phyloP scores from a whole-genome alignment of 2,888 invertebrate species.

The Callinectes sapidus region DNA sequence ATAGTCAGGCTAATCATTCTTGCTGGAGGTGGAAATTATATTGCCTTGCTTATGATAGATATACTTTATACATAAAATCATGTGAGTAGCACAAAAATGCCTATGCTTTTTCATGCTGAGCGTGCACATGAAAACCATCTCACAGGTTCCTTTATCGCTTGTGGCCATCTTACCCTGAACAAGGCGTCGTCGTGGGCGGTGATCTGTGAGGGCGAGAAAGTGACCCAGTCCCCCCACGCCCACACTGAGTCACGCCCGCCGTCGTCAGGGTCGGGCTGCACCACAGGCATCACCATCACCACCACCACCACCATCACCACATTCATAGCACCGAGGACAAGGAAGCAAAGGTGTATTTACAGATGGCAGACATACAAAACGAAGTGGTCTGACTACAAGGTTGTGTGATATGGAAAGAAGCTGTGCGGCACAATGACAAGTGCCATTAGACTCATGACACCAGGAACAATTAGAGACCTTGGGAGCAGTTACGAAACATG shows the following conservation, averaged over 20 bases:
- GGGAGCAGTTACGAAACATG: not conserved
- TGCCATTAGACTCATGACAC: constrained; percentile 5
- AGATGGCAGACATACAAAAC: constrained; percentile 46
- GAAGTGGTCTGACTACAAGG: constrained; percentile 4
- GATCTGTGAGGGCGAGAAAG: constrained; percentile 64
- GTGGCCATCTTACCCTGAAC: constrained; percentile 63
- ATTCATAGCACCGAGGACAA: constrained; percentile 56
- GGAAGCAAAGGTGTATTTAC: constrained; percentile 62
- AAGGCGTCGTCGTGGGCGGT: constrained; percentile 59
- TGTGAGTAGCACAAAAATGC: constrained; percentile 40
- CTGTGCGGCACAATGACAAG: constrained; percentile 9
- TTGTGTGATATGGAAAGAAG: not conserved
- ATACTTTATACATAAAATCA: constrained; percentile 8
- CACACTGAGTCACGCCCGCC: constrained; percentile 53
- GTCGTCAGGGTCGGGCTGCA: constrained; percentile 50
- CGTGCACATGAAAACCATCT: constrained; percentile 54
- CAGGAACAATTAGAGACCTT: not conserved
- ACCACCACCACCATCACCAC: constrained; percentile 53
- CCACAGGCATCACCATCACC: constrained; percentile 54
- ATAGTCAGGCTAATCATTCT: constrained; percentile 5
- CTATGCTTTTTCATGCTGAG: constrained; percentile 35
- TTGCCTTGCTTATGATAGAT: constrained; percentile 7
- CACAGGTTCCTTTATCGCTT: constrained; percentile 42
- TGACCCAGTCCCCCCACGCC: constrained; percentile 59
- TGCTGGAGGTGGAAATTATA: not conserved